Base-by-base conservation (phyloP, 2,113 vertebrate species). In the Pygathrix nemaeus region DNA sequence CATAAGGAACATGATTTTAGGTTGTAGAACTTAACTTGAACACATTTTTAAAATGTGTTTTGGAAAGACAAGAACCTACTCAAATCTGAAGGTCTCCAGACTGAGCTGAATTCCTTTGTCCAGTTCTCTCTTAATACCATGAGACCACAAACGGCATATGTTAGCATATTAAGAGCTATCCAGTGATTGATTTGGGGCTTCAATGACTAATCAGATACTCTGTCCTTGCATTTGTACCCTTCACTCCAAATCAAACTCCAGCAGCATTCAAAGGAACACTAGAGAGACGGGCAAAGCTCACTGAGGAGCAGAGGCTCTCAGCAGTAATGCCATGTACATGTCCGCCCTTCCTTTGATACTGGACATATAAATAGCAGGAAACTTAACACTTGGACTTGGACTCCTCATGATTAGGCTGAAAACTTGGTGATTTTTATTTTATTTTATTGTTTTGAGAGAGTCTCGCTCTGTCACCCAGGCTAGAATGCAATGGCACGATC, bases 41-140 rank as follows among this genome's bases (percentile, higher is more conserved):
- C 73, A 93, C 66, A 61, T 92, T 95, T 96, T 96, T 90, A 95
- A 75, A 94, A 88, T 94, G 94, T 78, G 11, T 95, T 98, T 96
- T 95, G 92, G 96, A 97, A 97, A 95, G 57, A 85, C 27, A 83
- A 91, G 50, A 92, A 78, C 59, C 66, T 91, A 43, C 82, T 96
- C 91, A 92, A 95, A 76, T 96, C 83, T 96, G 45, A 70, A 98
- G 95, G 83, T 87, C 73, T 89, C 35, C 75, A 76, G 92, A 91
- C 84, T 86, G 86, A 50, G 85, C 85, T 93, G 95, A 45, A 90
- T 90, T 85, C 59, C 76, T 78, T 68, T 80, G 25, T 23, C 96
- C 87, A 89, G 66, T 73, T 97, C 78, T 98, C 94, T 92, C 95
- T 97, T 89, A 88, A 90, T 84, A 97, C 45, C 43, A 61, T 57